These are phyloP conservation scores for Arbacia lixula DNA, from an alignment of 53 echinoderm and acorn worm genomes.

Conservation along the genomic window DNA sequence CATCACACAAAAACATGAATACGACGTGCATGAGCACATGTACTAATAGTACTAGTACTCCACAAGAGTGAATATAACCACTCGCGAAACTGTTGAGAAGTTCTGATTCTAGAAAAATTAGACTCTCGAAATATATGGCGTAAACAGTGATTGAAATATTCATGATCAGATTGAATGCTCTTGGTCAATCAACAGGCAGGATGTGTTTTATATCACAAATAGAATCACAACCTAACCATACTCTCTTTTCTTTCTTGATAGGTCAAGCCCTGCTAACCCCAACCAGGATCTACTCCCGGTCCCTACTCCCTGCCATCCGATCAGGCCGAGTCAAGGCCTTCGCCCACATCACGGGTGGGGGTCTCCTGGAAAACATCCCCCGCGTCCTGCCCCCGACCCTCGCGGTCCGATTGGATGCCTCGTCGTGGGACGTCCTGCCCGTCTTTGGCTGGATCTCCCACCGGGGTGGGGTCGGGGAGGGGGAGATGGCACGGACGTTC, in stretches of 20 bases:
- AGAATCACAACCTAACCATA: too few species aligned
- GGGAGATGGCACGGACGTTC: slow-evolving; percentile 98
- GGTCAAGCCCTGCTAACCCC: slow-evolving; percentile 90
- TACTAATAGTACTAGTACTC: too few species aligned
- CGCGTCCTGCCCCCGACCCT: slow-evolving; percentile 77
- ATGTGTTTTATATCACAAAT: too few species aligned
- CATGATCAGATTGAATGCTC: too few species aligned
- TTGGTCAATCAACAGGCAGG: too few species aligned
- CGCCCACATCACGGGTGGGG: slow-evolving; percentile 99
- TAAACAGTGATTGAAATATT: too few species aligned
- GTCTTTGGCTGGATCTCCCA: slow-evolving; percentile 96
- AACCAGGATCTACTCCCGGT: slow-evolving; percentile 94
- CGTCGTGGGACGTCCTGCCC: slow-evolving; percentile 82
- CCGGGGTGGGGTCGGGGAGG: slow-evolving; percentile 77
- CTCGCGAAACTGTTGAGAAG: too few species aligned
- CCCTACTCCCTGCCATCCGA: slow-evolving; percentile 81
- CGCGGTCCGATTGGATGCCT: slow-evolving; percentile 84
- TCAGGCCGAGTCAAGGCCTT: slow-evolving; percentile 89
- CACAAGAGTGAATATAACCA: too few species aligned
- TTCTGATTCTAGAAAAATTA: too few species aligned
- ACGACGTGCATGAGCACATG: too few species aligned
- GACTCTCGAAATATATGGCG: too few species aligned
- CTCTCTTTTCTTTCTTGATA: slow-evolving; percentile 31
- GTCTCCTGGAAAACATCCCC: slow-evolving; percentile 90
- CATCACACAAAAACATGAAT: too few species aligned